phyloP scores from a whole-genome alignment of 2,797 vertebrate species.

The Hippoglossus hippoglossus region DNA sequence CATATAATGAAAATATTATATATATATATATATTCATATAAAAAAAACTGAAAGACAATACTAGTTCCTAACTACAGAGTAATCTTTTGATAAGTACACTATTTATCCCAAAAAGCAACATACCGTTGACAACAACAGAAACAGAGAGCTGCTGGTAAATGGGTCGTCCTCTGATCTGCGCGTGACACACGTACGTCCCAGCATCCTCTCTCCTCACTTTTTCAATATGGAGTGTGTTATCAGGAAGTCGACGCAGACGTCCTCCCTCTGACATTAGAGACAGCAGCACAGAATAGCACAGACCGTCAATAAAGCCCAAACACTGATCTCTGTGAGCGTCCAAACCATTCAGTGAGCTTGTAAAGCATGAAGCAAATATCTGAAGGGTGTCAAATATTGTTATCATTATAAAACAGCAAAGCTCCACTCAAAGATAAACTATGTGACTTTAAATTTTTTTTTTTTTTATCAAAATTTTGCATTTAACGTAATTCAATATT shows the following conservation, averaged over 20 bases:
- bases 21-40: not conserved
- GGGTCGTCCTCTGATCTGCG: slow-evolving; percentile 69
- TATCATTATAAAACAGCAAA: no score
- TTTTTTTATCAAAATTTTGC: no score
- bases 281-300: not conserved
- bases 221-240: slow-evolving; percentile 73
- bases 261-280: slow-evolving; percentile 31
- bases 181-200: slow-evolving; percentile 77
- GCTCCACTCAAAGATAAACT: no score
- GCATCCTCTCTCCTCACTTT: slow-evolving; percentile 68
- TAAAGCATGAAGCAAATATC: no score
- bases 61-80: no score
- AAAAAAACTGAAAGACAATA: no score
- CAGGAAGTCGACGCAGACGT: slow-evolving; percentile 38
- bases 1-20: no score
- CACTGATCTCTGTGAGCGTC: not conserved
- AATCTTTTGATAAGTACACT: not conserved
- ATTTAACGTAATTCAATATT: no score
- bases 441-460: no score
- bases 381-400: no score
- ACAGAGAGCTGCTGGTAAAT: slow-evolving; percentile 4
- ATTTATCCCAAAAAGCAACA: slow-evolving; percentile 26
- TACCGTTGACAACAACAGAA: slow-evolving; percentile 82
- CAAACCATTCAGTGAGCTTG: not conserved
- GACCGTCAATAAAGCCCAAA: not conserved